Evolutionary conservation across 1,140 invertebrate genomes (phyloP).

Genomic region (Glossosoma conforme): DNA sequence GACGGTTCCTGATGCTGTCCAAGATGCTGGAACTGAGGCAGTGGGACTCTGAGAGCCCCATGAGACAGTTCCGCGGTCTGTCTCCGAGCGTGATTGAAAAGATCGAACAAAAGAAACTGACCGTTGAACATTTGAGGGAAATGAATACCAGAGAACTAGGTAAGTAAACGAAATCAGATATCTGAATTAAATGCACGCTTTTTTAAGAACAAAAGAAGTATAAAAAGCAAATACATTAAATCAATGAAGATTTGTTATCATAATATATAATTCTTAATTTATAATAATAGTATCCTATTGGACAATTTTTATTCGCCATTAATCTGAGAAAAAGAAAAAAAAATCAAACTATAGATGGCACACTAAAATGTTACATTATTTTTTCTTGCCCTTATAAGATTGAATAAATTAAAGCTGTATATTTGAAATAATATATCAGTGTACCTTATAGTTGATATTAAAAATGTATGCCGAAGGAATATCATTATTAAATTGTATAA

Average conservation of each 20-base stretch:
- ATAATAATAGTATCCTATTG: no score
- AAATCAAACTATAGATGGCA: no score
- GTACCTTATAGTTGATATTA: constrained; percentile 2
- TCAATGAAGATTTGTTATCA: no score
- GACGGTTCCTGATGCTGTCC: constrained; percentile 71
- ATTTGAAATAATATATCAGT: not conserved
- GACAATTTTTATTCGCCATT: no score
- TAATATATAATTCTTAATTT: no score
- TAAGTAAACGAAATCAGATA: constrained; percentile 35
- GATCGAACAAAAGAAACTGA: constrained; percentile 71
- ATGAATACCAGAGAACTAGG: constrained; percentile 85
- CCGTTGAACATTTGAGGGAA: constrained; percentile 73
- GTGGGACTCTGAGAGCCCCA: constrained; percentile 83
- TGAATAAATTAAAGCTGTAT: not conserved
- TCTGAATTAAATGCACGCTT: no score
- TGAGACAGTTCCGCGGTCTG: constrained; percentile 83
- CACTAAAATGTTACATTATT: constrained; percentile 27
- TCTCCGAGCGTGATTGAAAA: constrained; percentile 73
- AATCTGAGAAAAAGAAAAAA: no score
- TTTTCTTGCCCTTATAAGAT: not conserved
- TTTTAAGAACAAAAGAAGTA: constrained; percentile 8
- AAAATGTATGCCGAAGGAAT: not conserved
- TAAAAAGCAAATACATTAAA: constrained; percentile 21
- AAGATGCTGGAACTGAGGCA: constrained; percentile 88
- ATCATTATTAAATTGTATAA: not conserved